These are phyloP conservation scores for Falco biarmicus DNA, from an alignment of 2,797 vertebrate species.

Conservation along the genomic window DNA sequence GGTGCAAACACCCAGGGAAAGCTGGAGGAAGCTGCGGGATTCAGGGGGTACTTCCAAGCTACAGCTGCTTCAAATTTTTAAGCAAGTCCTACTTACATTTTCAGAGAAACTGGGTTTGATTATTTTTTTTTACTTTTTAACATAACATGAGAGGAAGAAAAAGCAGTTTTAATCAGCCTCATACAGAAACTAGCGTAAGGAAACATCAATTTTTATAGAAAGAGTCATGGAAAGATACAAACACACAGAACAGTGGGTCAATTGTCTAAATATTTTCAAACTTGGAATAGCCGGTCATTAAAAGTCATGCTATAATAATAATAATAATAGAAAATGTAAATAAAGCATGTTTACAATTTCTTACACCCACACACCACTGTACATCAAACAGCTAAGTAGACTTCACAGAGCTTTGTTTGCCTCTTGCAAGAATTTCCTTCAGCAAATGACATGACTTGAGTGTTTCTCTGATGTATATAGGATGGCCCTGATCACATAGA, in stretches of 20 bases:
- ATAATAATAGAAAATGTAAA: slow-evolving; percentile 47
- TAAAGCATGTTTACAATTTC: slow-evolving; percentile 9
- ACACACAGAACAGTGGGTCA: neutral
- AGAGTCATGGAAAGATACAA: neutral
- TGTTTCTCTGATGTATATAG: neutral
- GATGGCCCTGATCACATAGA: neutral
- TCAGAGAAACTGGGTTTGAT: neutral
- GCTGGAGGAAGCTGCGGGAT: neutral
- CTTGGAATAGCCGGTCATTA: neutral
- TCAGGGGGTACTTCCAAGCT: neutral
- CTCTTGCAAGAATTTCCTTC: neutral
- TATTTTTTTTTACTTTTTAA: neutral
- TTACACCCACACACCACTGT: slow-evolving; percentile 8
- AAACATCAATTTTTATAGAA: neutral
- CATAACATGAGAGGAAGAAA: neutral
- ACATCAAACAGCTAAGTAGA: neutral
- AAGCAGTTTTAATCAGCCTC: neutral
- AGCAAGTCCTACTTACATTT: neutral
- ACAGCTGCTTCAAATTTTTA: neutral
- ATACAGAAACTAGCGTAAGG: neutral
- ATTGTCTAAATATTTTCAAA: slow-evolving; percentile 31
- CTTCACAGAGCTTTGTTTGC: neutral
- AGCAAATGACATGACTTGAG: neutral
- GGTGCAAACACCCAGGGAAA: neutral
- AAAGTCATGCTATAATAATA: slow-evolving; percentile 25